Base-by-base conservation (phyloP, 1,140 invertebrate species). In the Halictus rubicundus region DNA sequence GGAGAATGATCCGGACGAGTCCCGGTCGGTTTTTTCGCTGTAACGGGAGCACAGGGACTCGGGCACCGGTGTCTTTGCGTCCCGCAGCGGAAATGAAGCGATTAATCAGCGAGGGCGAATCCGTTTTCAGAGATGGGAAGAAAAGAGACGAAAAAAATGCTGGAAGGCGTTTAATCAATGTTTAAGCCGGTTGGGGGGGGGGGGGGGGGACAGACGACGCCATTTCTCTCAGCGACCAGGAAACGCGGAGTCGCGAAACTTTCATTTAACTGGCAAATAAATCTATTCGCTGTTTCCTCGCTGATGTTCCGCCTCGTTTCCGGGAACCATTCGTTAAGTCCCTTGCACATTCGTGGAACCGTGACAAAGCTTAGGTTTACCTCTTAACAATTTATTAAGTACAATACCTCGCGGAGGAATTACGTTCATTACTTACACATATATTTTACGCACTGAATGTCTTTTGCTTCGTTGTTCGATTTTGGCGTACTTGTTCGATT, bases 21-120 rank as follows among this genome's bases (percentile, higher is more conserved):
- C 16, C 27, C 10, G 10, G 8, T 1, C 2, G 23, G 27, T 54
- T 54, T 46, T 37, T 54, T 23, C 12, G 49, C 9, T 3, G 52
- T n/a, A 39, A 37, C 5, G 3, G 2, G 21, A 8, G 52, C 14
- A 14, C 5, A 9, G 0, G 10, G 25, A 21, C 42, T 23, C 25
- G 23, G 46, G 42, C 42, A 46, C 6, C 52, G 54, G 19, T 21
- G 54, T 57, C 21, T n/a, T n/a, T 57, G 21, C n/a, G 49, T 21
- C 49, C 19, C 49, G 25, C 85, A 88, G 25, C 85, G 89, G 88
- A 90, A 90, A 85, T 84, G 74, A 74, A 78, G 82, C 89, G 87
- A 90, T 90, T 88, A 89, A 86, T 86, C 86, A 83, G 66, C 70
- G 76, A 12, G 42, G 83, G 78, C 68, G 64, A 76, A 71, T 71